Conservation (phyloP, 1,140 invertebrate species). For the Hermatobates lingyangjiaoensis region DNA sequence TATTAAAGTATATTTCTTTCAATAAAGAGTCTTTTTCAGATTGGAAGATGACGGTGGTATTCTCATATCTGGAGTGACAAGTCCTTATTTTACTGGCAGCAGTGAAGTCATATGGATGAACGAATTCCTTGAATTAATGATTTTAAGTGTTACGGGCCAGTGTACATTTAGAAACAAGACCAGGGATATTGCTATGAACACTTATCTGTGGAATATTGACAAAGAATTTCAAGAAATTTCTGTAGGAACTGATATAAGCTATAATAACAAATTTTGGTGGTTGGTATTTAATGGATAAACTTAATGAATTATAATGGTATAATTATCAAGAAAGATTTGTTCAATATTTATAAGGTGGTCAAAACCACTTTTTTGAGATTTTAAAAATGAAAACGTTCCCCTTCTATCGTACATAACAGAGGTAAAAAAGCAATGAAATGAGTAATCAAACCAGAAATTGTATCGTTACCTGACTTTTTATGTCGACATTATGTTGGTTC, state of each 20-base stretch:
- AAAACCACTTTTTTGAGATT: no score
- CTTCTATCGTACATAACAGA: no score
- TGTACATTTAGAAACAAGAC: constrained; percentile 12
- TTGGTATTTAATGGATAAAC: no score
- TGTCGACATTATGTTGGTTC: no score
- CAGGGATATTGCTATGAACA: constrained; percentile 2
- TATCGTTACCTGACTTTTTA: no score
- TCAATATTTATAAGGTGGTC: no score
- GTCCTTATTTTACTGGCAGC: constrained; percentile 1
- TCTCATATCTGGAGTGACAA: neutral
- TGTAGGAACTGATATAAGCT: constrained; percentile 10
- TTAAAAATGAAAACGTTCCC: no score
- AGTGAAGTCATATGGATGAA: constrained; percentile 4
- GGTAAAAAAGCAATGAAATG: no score
- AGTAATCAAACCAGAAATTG: no score
- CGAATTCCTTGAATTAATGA: constrained; percentile 4
- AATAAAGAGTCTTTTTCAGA: constrained; percentile 6
- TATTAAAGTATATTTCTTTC: no score
- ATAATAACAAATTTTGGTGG: constrained; percentile 14
- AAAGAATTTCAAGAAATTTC: constrained; percentile 9
- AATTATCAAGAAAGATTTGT: no score
- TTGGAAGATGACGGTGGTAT: constrained; percentile 5
- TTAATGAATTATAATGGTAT: no score
- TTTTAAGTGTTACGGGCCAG: constrained; percentile 1
- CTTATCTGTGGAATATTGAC: constrained; percentile 10